Percentiles rank a stretch among this genome's conserved stretches.
phyloP scores from a whole-genome alignment of 2,888 invertebrate species.

The Papilio demoleus region DNA sequence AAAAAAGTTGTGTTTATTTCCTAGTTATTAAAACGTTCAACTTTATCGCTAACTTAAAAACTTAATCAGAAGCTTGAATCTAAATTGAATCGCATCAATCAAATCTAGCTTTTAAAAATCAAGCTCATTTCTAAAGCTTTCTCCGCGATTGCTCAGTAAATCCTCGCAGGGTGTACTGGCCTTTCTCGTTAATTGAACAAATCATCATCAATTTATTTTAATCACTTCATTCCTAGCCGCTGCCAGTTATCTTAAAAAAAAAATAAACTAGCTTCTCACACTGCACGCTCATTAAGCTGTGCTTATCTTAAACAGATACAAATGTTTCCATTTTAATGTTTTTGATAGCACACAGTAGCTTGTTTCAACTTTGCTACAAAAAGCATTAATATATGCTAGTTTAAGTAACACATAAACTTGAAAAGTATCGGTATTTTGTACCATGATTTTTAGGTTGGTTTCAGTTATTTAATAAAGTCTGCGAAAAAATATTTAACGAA shows the following conservation, averaged over 20 bases:
- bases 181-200: constrained; percentile 73
- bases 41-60: no score
- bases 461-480: not conserved
- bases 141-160: constrained; percentile 14
- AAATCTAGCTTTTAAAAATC: constrained; percentile 1
- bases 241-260: constrained; percentile 64
- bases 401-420: no score
- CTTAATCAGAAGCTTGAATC: not conserved
- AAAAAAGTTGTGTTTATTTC: no score
- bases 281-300: constrained; percentile 46
- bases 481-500: not conserved
- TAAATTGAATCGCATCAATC: not conserved
- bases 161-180: constrained; percentile 42
- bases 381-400: no score
- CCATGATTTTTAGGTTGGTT: not conserved
- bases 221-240: constrained; percentile 51
- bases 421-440: no score
- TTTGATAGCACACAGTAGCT: constrained; percentile 41
- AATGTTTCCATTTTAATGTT: constrained; percentile 44
- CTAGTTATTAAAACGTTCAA: no score
- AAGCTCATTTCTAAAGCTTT: constrained; percentile 5
- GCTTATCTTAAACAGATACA: constrained; percentile 50
- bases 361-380: not conserved
- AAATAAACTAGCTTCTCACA: constrained; percentile 62
- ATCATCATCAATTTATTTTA: constrained; percentile 72